phyloP scores from a whole-genome alignment of 37 sponge, comb jelly and placozoan species.

The Cliona cf. orientalis region DNA sequence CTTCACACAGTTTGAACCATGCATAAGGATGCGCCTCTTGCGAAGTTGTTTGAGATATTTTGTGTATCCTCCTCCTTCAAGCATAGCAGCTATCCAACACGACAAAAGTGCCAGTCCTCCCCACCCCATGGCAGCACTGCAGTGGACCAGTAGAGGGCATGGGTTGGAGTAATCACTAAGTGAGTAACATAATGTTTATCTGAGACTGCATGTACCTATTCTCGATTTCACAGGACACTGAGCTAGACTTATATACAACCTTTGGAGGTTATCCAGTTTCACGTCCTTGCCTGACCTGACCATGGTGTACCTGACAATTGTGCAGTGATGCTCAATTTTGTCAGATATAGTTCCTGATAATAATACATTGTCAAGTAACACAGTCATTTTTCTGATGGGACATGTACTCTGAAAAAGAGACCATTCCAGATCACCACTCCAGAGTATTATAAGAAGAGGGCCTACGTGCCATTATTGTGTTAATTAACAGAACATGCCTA shows the following conservation, averaged over 20 bases:
- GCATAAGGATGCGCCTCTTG: constrained; percentile 63
- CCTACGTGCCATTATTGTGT: no score
- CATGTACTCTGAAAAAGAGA: no score
- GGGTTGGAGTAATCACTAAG: constrained; percentile 32
- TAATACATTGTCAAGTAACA: no score
- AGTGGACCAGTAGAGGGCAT: constrained; percentile 78
- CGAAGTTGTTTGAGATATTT: constrained; percentile 65
- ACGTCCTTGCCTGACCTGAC: constrained; percentile 70
- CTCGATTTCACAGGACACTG: no score
- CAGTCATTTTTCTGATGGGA: no score
- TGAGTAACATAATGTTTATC: no score
- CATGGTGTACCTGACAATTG: constrained; percentile 89
- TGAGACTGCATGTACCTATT: no score
- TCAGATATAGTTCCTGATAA: no score
- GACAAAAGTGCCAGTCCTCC: constrained; percentile 85
- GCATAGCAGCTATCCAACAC: constrained; percentile 69
- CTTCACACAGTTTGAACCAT: constrained; percentile 74
- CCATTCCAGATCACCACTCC: no score
- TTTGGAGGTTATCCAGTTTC: constrained; percentile 63
- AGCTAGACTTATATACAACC: constrained; percentile 1
- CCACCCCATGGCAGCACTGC: constrained; percentile 95
- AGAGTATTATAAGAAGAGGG: no score
- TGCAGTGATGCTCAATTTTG: constrained; percentile 73
- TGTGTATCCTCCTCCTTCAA: constrained; percentile 37
- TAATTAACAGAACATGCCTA: no score